Base-by-base conservation (phyloP, 1,140 invertebrate genomes). In the Teleogryllus occipitalis region DNA sequence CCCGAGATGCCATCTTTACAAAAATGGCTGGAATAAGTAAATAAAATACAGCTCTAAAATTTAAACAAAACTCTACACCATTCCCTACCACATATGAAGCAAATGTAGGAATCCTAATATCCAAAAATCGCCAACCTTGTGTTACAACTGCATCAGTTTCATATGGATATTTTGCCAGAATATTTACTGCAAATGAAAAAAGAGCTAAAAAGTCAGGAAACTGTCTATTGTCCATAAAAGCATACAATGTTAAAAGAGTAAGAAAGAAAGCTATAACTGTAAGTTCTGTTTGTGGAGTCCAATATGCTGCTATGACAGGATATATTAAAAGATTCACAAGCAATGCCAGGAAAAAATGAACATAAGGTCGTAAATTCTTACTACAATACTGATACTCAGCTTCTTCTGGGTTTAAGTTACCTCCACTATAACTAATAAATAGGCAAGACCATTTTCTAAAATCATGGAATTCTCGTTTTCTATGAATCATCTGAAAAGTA, bases 1-100 rank as follows among this genome's bases (percentile, higher is more conserved):
- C 90, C 49, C 91, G 87, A 0, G 89, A 88, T 2, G 94, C 93
- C 90, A 96, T 92, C 82, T 90, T 87, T 0, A 92, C 82, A 76
- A 96, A 89, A 21, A 96, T 90, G 0, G 91, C 83, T 0, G 93
- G 93, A 77, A 96, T 94, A 8, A 93, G 83, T 0, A 94, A 84
- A 82, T 95, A 95, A 80, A 96, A 91, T 6, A 95, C 88, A 0
- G 92, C 91, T 6, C 94, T 90, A 81, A 94, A 92, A 83, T 93
- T 94, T 39, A 96, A 87, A 83, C 94, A 96, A 84, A 96, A 94
- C 82, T 96, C 94, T 8, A 96, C 92, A 7, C 94, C 93, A 83
- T 94, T 94, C 14, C 93, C 91, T 80, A 93, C 83, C 76, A 85
- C 90, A 84, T 94, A 94, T 46, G 92, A 94, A 0, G 93, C 91